Conservation (phyloP, 2,797 vertebrate species). For the Myotis daubentonii region DNA sequence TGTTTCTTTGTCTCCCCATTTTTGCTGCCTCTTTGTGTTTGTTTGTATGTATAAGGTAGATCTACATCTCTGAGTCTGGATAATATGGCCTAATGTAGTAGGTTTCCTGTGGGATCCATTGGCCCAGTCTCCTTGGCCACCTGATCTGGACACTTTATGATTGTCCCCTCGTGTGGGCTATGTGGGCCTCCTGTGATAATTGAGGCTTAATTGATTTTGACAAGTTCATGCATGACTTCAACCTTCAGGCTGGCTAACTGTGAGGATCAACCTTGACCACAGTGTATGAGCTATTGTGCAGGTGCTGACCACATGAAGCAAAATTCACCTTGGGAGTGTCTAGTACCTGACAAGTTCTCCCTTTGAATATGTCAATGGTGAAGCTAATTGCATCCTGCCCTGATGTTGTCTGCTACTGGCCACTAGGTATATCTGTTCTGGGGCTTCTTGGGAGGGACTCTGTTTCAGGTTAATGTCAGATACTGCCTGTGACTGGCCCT, state of each 20-base stretch:
- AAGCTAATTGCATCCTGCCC: background rate
- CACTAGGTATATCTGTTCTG: background rate
- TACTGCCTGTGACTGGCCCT: background rate
- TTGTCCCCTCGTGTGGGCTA: background rate
- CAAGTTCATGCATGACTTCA: background rate
- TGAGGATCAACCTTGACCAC: background rate
- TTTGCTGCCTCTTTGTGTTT: background rate
- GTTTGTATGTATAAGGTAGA: background rate
- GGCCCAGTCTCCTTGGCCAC: background rate
- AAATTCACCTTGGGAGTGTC: background rate
- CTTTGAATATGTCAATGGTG: background rate
- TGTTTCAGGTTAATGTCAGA: background rate
- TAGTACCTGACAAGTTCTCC: background rate
- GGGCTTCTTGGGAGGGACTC: background rate
- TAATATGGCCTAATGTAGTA: background rate
- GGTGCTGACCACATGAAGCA: background rate
- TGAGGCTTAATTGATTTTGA: background rate
- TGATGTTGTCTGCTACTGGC: background rate
- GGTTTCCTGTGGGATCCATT: background rate
- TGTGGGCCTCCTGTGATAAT: background rate
- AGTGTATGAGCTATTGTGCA: background rate
- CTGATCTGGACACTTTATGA: background rate
- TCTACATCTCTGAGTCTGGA: background rate
- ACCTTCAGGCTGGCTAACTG: background rate
- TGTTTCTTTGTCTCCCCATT: background rate